Conservation (phyloP, 1,140 invertebrate species). For the Heliconius eleuchia region DNA sequence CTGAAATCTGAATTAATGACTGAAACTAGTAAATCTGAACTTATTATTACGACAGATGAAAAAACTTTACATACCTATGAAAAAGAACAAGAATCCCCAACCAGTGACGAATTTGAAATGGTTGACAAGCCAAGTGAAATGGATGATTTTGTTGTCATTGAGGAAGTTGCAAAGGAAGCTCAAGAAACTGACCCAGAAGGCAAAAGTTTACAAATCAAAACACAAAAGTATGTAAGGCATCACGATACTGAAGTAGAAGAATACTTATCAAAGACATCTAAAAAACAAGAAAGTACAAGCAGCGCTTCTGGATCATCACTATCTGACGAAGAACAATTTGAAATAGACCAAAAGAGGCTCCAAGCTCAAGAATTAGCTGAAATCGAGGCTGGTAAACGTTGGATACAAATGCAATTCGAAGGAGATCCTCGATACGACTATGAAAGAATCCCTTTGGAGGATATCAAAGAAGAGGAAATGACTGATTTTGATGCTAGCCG, state of each 20-base stretch:
- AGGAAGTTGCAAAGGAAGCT: slow-evolving; percentile 92
- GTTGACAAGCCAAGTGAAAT: slow-evolving; percentile 92
- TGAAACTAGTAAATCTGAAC: slow-evolving; percentile 80
- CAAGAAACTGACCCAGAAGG: slow-evolving; percentile 90
- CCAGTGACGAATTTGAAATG: slow-evolving; percentile 94
- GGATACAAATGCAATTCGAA: slow-evolving; percentile 94
- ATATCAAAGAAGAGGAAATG: slow-evolving; percentile 94
- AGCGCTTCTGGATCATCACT: slow-evolving; percentile 82
- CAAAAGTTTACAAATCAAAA: slow-evolving; percentile 87
- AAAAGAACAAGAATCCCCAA: slow-evolving; percentile 88
- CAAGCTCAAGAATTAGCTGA: slow-evolving; percentile 82
- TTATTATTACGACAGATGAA: slow-evolving; percentile 81
- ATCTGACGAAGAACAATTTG: slow-evolving; percentile 85
- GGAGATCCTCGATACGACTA: slow-evolving; percentile 86
- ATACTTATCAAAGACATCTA: slow-evolving; percentile 82
- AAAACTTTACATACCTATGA: slow-evolving; percentile 78
- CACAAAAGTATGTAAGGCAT: slow-evolving; percentile 82
- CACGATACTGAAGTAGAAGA: slow-evolving; percentile 89
- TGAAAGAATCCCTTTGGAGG: slow-evolving; percentile 91
- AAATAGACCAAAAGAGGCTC: slow-evolving; percentile 87
- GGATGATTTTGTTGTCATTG: slow-evolving; percentile 93
- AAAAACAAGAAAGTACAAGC: slow-evolving; percentile 82
- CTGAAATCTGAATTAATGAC: slow-evolving; percentile 73
- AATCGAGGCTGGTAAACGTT: slow-evolving; percentile 90
- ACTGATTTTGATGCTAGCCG: slow-evolving; percentile 92